Percentiles rank a stretch among this genome's conserved stretches.
Conservation (phyloP, 2,797 vertebrate species). For the Semaprochilodus insignis region DNA sequence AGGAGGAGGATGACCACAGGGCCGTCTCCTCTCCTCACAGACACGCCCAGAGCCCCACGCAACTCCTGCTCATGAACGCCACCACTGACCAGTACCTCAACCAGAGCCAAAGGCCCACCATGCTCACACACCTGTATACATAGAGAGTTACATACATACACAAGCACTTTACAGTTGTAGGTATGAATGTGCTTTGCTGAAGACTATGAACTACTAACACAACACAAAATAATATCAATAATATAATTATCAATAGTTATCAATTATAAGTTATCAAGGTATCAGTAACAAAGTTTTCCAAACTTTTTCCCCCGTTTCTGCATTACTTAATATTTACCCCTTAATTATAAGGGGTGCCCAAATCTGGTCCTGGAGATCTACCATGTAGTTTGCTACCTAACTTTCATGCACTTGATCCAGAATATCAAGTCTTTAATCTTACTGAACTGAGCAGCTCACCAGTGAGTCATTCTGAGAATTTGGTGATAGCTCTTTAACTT, state of each 20-base stretch:
- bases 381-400: too few species aligned
- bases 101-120: constrained; percentile 85
- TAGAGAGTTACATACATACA: constrained; percentile 17
- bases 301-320: background rate
- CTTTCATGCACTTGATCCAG: too few species aligned
- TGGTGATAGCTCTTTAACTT: too few species aligned
- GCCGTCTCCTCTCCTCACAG: constrained; percentile 84
- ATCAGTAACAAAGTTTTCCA: background rate
- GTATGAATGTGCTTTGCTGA: background rate
- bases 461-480: too few species aligned
- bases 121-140: constrained; percentile 87
- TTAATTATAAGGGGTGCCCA: background rate
- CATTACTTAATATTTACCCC: background rate
- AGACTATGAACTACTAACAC: background rate
- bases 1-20: constrained; percentile 87
- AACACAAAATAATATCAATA: background rate
- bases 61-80: constrained; percentile 90
- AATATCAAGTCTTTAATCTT: too few species aligned
- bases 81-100: constrained; percentile 86
- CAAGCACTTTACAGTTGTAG: background rate
- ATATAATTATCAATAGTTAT: too few species aligned
- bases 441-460: too few species aligned
- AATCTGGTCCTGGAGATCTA: background rate
- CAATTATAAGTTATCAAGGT: too few species aligned
- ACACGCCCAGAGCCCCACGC: constrained; percentile 84